A percentile compares a stretch with the other conserved stretches of the same genome.
Conservation (phyloP, 2,797 vertebrate species). For the Neosalanx taihuensis region DNA sequence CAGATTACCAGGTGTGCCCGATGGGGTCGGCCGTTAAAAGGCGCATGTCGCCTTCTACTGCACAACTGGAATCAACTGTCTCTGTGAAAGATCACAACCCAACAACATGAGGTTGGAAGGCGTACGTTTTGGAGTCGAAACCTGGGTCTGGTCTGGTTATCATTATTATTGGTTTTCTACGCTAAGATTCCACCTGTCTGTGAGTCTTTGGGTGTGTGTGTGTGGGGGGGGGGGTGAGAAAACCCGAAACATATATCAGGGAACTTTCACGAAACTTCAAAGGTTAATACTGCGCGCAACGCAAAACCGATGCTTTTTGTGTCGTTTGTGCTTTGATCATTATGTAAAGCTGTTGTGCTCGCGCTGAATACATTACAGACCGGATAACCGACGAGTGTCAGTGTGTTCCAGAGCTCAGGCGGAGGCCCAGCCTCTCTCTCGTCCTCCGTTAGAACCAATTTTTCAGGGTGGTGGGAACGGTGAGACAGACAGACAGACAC, state of each 20-base stretch:
- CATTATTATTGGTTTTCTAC: not conserved
- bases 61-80: not conserved
- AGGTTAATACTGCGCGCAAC: conserved; percentile 34
- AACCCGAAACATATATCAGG: conserved; percentile 2
- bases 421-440: not conserved
- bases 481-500: conserved; percentile 7
- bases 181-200: not conserved
- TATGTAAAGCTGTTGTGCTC: conserved; percentile 68
- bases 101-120: no score
- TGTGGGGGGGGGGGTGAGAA: not conserved
- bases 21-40: not conserved
- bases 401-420: not conserved
- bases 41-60: not conserved
- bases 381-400: conserved; percentile 46
- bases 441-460: not conserved
- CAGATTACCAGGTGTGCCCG: not conserved
- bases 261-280: conserved; percentile 59
- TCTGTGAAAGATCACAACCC: no score
- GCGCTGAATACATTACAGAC: conserved; percentile 54
- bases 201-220: no score
- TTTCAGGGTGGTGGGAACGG: conserved; percentile 5
- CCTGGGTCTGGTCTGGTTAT: not conserved
- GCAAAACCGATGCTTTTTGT: conserved; percentile 57
- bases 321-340: conserved; percentile 67
- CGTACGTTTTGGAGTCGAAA: not conserved